A percentile compares a stretch with the other conserved stretches of the same genome.
Conservation (phyloP, 2,888 invertebrate species). For the Portevinia maculata region DNA sequence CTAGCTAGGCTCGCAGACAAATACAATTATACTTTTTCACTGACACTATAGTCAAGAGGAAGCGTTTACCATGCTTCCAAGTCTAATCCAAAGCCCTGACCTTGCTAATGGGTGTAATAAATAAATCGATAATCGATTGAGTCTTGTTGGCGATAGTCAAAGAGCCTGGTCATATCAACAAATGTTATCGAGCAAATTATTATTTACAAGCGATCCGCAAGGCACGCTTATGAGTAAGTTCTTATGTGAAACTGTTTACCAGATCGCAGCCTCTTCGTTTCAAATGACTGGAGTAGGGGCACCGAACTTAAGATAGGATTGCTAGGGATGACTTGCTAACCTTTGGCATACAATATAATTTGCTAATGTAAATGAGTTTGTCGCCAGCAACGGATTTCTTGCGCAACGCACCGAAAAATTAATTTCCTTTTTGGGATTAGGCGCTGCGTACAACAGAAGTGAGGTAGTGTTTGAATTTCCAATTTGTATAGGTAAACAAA, state of each 20-base stretch:
- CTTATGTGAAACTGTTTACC: background rate
- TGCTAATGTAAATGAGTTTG: background rate
- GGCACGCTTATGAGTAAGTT: slow-evolving; percentile 52
- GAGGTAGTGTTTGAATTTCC: background rate
- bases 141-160: slow-evolving; percentile 15
- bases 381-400: background rate
- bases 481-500: too few species aligned
- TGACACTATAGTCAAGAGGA: slow-evolving; percentile 25
- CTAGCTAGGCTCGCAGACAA: too few species aligned
- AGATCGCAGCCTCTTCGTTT: background rate
- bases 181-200: slow-evolving; percentile 16
- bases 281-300: slow-evolving; percentile 10
- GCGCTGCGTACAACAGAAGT: background rate
- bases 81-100: slow-evolving; percentile 14
- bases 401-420: slow-evolving; percentile 4
- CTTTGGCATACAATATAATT: slow-evolving; percentile 10
- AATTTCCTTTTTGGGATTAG: slow-evolving; percentile 18
- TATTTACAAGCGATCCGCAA: slow-evolving; percentile 14
- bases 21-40: too few species aligned
- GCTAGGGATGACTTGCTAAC: slow-evolving; percentile 20
- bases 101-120: slow-evolving; percentile 51
- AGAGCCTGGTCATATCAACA: background rate
- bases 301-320: slow-evolving; percentile 29
- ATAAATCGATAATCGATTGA: slow-evolving; percentile 21
- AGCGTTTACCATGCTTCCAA: slow-evolving; percentile 11